Conservation (phyloP, 2,888 invertebrate species). For the Lasioglossum pauxillum region DNA sequence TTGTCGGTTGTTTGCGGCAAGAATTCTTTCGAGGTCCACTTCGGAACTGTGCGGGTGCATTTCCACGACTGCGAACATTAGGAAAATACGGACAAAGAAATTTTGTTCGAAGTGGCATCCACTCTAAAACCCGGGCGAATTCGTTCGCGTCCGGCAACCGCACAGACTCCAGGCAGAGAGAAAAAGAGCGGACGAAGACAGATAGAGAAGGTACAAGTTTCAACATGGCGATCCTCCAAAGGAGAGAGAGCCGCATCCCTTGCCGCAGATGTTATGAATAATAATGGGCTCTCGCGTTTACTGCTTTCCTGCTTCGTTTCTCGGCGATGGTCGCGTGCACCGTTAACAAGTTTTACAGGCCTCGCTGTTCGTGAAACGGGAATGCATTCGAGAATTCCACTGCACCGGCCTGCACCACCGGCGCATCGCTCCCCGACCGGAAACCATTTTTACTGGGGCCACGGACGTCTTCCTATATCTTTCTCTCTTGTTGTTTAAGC, state of each 20-base stretch:
- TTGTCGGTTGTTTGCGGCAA: not conserved
- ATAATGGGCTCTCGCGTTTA: not conserved
- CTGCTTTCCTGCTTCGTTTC: not conserved
- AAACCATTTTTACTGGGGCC: slow-evolving; percentile 10
- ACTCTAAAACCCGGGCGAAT: not conserved
- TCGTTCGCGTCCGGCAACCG: not conserved
- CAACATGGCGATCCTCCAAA: not conserved
- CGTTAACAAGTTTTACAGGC: slow-evolving; percentile 50
- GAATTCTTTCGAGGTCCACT: not conserved
- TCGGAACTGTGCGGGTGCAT: not conserved
- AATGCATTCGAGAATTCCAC: slow-evolving; percentile 40
- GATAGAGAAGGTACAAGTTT: not conserved
- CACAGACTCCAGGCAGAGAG: not conserved
- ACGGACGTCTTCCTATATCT: not conserved
- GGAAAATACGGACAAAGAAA: not conserved
- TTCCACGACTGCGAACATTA: not conserved
- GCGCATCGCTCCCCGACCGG: not conserved
- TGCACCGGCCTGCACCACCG: slow-evolving; percentile 5
- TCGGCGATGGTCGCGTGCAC: slow-evolving; percentile 21
- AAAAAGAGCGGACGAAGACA: not conserved
- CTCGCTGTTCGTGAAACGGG: slow-evolving; percentile 13
- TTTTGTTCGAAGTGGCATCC: not conserved
- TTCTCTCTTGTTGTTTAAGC: not conserved
- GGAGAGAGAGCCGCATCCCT: not conserved
- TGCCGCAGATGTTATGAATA: slow-evolving; percentile 26